Base-by-base conservation (phyloP, 2,888 invertebrate species). In the Tanytarsus gracilentus region DNA sequence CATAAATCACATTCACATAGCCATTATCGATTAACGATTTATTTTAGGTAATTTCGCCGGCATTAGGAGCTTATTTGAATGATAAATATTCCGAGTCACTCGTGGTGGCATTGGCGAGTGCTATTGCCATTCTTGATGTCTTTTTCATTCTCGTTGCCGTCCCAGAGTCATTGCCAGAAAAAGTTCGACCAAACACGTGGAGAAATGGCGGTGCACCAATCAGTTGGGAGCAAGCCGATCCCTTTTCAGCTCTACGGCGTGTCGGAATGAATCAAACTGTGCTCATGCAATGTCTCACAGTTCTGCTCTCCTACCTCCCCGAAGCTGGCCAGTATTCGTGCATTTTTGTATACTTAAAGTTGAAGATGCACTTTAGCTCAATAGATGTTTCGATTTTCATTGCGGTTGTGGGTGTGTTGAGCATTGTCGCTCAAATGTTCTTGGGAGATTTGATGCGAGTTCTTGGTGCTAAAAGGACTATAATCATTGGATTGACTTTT, bases 291-390 rank as follows among this genome's bases (percentile, higher is more conserved):
- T 97, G 98, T 75, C 87, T 96, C 66, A 91, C 98, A 52, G 98
- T 99, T 69, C 93, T 99, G 74, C 81, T 99, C 62, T 97, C 97
- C 21, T 99, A 99, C 76, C 79, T 99, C 67, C 98, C 99, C 2
- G 99, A 99, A 77, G 91, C 91, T 39, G 98, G 98, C 66, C 96
- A 99, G 78, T 99, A 99, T 77, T 98, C 98, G 62, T 98, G 98
- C 77, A 97, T 99, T 78, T 99, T 99, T 78, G 98, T 99, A 68
- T 99, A 99, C 77, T 81, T 99, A 66, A 93, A 93, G 77, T 80
- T 98, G 72, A 94, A 94, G 69, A 95, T 99, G 88, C 93, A 92
- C 66, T 99, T 99, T 77, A 88, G 86, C 67, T 88, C 87, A 62
- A 85, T 92, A 69, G 90, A 93, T 81, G 97, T 99, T 67, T 96